These are phyloP conservation scores for Chauna torquata DNA, from an alignment of 2,113 vertebrate species.

Conservation along the genomic window DNA sequence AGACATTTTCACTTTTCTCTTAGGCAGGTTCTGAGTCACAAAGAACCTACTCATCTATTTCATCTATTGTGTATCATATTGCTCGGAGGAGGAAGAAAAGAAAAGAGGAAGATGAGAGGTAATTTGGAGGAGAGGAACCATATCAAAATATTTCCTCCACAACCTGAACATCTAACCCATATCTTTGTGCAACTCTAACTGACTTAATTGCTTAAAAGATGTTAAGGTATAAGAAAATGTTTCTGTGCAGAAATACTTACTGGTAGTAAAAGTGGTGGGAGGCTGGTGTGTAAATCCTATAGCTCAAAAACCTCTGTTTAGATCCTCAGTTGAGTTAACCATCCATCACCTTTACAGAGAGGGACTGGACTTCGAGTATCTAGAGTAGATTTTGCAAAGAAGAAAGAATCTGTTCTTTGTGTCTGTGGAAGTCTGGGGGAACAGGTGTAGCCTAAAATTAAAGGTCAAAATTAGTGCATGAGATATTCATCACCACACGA, in stretches of 20 bases:
- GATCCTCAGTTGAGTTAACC: neutral
- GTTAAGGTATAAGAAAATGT: neutral
- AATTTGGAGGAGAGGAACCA: conserved; percentile 40
- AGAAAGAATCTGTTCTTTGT: neutral
- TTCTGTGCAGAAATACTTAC: neutral
- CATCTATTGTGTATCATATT: conserved; percentile 52
- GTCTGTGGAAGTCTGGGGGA: neutral
- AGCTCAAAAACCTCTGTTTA: neutral
- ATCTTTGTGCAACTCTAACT: conserved; percentile 13
- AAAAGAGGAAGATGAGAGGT: conserved; percentile 42
- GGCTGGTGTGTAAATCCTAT: neutral
- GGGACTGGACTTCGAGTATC: neutral
- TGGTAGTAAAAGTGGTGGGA: neutral
- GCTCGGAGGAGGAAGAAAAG: conserved; percentile 46
- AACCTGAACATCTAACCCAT: conserved; percentile 39
- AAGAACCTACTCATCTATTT: conserved; percentile 48
- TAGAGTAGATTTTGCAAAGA: neutral
- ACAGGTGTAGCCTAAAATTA: neutral
- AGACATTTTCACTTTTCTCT: conserved; percentile 3
- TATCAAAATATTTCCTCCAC: conserved; percentile 65
- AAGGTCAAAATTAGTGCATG: neutral
- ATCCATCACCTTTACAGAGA: neutral
- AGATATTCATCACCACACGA: neutral
- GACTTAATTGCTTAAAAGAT: neutral
- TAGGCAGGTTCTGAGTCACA: conserved; percentile 56